Evolutionary conservation across 2,888 invertebrate genomes (phyloP).

Genomic region (Eupithecia tripunctaria): DNA sequence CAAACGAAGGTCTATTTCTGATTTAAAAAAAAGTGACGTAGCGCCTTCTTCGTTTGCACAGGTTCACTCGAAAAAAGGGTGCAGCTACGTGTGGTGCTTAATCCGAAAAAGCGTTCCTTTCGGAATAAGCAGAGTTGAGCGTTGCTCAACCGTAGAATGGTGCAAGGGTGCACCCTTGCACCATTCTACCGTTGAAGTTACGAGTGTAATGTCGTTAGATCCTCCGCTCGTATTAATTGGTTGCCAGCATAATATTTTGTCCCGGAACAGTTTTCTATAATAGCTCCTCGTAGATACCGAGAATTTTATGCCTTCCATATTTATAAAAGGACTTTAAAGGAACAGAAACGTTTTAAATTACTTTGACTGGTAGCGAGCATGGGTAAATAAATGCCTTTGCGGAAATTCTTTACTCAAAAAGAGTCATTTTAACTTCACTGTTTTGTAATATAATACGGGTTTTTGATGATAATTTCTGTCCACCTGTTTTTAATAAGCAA

Average conservation of each 20-base stretch:
- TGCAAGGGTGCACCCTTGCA: not conserved
- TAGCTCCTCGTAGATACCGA: not conserved
- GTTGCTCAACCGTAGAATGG: too few relatives aligned
- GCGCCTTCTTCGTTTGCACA: not conserved
- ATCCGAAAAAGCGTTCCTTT: not conserved
- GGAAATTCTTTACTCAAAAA: not conserved
- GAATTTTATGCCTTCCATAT: not conserved
- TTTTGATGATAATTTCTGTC: not conserved
- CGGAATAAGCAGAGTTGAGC: too few relatives aligned
- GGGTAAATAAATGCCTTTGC: not conserved
- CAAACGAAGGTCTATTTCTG: too few relatives aligned
- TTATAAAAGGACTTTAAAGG: not conserved
- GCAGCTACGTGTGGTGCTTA: too few relatives aligned
- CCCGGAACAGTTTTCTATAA: not conserved
- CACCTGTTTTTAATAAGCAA: not conserved
- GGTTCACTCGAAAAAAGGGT: not conserved
- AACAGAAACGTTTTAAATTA: not conserved
- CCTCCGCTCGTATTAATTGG: conserved; percentile 40
- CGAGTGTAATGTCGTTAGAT: not conserved
- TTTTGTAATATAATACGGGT: not conserved
- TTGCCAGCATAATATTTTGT: conserved; percentile 38
- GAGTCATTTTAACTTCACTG: not conserved
- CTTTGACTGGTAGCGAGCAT: not conserved
- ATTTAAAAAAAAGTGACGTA: too few relatives aligned
- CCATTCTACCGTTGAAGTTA: not conserved